Base-by-base conservation (phyloP, 2,797 vertebrate species). In the Sternarchorhynchus goeldii region DNA sequence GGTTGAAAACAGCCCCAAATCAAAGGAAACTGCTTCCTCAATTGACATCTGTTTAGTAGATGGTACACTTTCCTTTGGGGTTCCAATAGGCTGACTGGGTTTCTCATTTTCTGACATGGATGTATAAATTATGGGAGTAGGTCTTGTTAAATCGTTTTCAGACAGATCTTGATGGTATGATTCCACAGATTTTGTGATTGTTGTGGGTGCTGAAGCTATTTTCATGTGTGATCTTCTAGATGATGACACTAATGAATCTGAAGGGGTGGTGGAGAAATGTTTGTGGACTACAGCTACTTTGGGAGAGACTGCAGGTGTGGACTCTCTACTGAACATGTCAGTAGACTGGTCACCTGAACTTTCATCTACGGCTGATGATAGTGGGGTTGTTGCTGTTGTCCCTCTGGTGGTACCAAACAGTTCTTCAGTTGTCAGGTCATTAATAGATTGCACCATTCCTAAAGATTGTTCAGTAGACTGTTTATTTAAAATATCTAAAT, bases 141-240 rank as follows among this genome's bases (percentile, higher is more conserved):
- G 66, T 75, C 75, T 74, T 79, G 76, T 60, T 16, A 86, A 89
- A 88, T 93, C 53, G 25, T 25, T 25, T 65, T 83, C 72, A 36
- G 83, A 81, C 41, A 73, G 73, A 63, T 59, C 76, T 74, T 83
- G 68, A 39, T 83, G 56, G 45, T 74, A 59, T 6, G n/a, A 39
- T 34, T 78, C 64, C 29, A 71, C n/a, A 63, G 77, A 73, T 57
- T 62, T 50, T 64, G 64, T 66, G 18, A 76, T 32, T 67, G 63
- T 7, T 77, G 65, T 60, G 2, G 82, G 50, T 25, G 36, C 31
- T 34, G 76, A 20, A 0, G 81, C 74, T 57, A 78, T 74, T 2
- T 75, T 36, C 68, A 77, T 60, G 7, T 82, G 81, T 21, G 79
- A 80, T 17, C 77, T 67, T 68, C 82, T 21, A 58, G 84, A 70